Percentiles rank a stretch among this genome's conserved stretches.
Conservation (phyloP, 2,888 invertebrate species). For the Tenthredo mesomela region DNA sequence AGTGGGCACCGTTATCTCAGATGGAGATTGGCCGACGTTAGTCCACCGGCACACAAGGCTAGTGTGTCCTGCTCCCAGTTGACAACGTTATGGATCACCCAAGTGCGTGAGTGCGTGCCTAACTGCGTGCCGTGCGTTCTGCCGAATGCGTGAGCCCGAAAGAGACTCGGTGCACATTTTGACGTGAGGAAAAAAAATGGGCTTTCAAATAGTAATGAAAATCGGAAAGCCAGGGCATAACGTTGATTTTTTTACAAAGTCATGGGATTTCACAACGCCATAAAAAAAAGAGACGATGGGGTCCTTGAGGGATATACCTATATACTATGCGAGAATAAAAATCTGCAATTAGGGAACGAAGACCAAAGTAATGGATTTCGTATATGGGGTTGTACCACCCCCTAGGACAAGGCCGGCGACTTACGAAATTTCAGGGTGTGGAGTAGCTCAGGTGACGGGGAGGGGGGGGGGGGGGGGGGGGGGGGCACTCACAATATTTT, state of each 20-base stretch:
- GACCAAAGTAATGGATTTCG: not conserved
- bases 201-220: not conserved
- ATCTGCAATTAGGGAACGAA: not conserved
- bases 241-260: slow-evolving; percentile 3
- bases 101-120: slow-evolving; percentile 61
- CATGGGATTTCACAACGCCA: not conserved
- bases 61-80: slow-evolving; percentile 56
- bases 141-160: slow-evolving; percentile 22
- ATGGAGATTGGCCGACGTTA: slow-evolving; percentile 34
- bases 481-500: too few species aligned
- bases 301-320: too few species aligned
- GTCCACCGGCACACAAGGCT: not conserved
- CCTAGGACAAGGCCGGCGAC: too few species aligned
- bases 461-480: too few species aligned
- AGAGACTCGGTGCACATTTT: not conserved
- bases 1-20: slow-evolving; percentile 51
- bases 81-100: slow-evolving; percentile 74
- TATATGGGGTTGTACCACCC: not conserved
- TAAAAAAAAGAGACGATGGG: not conserved
- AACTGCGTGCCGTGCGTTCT: slow-evolving; percentile 13
- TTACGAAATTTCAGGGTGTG: too few species aligned
- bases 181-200: slow-evolving; percentile 11
- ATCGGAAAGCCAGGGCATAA: not conserved
- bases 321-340: too few species aligned
- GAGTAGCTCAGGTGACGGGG: too few species aligned